Evolutionary conservation across 1,140 invertebrate genomes (phyloP), one percentile per base, ranked within the genome.

Genomic region (Pectinophora gossypiella): DNA sequence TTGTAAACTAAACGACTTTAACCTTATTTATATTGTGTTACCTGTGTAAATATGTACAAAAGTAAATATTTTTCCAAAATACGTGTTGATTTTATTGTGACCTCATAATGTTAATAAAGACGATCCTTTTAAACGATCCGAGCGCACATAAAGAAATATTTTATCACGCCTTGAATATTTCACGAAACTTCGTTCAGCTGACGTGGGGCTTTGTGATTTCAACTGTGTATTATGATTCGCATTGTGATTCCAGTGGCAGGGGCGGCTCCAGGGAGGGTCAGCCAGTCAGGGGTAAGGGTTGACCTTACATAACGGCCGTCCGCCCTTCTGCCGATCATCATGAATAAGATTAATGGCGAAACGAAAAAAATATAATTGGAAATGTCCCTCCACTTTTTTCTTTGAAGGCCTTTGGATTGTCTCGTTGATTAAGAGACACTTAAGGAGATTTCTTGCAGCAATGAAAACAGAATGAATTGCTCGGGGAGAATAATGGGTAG

Each of bases 41-140:
- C 45, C 51, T 22, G n/a, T 76, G 75, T 78, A 74, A 72, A 78
- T 76, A 78, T 76, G 75, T 76, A 78, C 52, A 66, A 72, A 68
- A 72, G 56, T 76, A 74, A 76, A 78, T 78, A 78, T 78, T 76
- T 78, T 78, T 76, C 56, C 66, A 70, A 72, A 70, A 65, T 55
- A 64, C 46, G 20, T 48, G 13, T 40, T 15, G 7, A 7, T 40
- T 40, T 40, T 18, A 10, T 2, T 40, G 36, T 15, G n/a, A 15
- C 16, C 16, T 7, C 36, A 40, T 40, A 40, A 27, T 12, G 5
- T 27, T 27, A 40, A 40, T 40, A 40, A 40, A 18, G 36, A 16
- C 16, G 36, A 40, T 32, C 27, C 27, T 7, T 40, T 40, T 40
- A 40, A 2, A n/a, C 6, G 7, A 40, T 15, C 5, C 15, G 36